phyloP scores from a whole-genome alignment of 2,797 vertebrate species.

The Triplophysa bombifrons region DNA sequence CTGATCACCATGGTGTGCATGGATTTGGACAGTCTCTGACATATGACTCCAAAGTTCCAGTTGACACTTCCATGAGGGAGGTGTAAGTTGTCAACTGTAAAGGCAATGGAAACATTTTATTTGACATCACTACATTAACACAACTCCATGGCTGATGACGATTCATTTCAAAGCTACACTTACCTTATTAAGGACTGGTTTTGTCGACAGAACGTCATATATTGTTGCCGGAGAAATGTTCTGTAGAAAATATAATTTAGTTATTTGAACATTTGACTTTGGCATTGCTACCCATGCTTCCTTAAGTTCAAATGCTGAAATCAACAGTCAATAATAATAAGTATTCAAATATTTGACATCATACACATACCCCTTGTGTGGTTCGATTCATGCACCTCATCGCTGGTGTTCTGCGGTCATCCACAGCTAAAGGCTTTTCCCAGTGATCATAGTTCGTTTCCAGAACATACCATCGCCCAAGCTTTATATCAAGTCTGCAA shows the following conservation, averaged over 20 bases:
- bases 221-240: constrained; percentile 81
- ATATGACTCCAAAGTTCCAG: constrained; percentile 83
- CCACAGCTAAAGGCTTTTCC: constrained; percentile 88
- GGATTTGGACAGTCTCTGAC: constrained; percentile 90
- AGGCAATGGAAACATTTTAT: background rate
- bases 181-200: constrained; percentile 97
- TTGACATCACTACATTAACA: background rate
- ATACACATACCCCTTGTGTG: constrained; percentile 78
- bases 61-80: constrained; percentile 85
- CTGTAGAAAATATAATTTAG: constrained; percentile 66
- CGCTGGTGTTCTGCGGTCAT: constrained; percentile 88
- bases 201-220: constrained; percentile 94
- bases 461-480: constrained; percentile 87
- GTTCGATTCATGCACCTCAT: constrained; percentile 90
- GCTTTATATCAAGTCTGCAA: constrained; percentile 82
- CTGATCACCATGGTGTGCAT: constrained; percentile 90
- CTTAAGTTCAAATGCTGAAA: too few relatives aligned
- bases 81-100: constrained; percentile 92
- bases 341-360: background rate
- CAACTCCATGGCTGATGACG: background rate
- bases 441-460: constrained; percentile 98
- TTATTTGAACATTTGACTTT: background rate
- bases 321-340: too few relatives aligned
- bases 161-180: constrained; percentile 38
- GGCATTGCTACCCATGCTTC: background rate